Evolutionary conservation across 1,140 invertebrate genomes (phyloP), one percentile per base, ranked within the genome.

Genomic region (Drosophila quadrilineata): DNA sequence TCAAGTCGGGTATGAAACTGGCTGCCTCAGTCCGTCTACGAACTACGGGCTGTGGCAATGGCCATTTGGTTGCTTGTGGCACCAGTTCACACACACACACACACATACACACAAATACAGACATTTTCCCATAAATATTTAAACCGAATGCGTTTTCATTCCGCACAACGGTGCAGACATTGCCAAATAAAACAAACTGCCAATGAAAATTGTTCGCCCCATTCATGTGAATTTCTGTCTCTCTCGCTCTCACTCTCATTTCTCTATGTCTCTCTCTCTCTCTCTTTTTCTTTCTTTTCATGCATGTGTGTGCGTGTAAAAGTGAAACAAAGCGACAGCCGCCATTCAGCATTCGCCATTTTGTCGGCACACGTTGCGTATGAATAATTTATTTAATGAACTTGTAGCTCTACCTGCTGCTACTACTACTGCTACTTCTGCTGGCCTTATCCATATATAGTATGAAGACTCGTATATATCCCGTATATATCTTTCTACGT

Each of bases 351-450:
- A 85, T 84, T 73, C 69, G 76, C 76, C 74, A 85, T 84, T 77
- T 77, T 74, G 56, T 63, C 58, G 79, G 74, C 79, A 85, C 74
- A 85, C 79, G 79, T 86, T 79, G 80, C 73, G 71, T 87, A 88
- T 88, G 77, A 88, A 88, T 88, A 84, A 88, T 88, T 88, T 86
- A 88, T 88, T 88, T 88, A 86, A 88, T 88, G 86, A 82, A 88
- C 85, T 88, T 86, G 79, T 71, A 80, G 54, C 67, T 36, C n/a
- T n/a, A n/a, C n/a, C n/a, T 31, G 28, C 54, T 29, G 36, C 43
- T 28, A 36, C 67, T 66, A 14, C 41, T 17, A 12, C 10, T 24
- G 21, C 21, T 31, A 26, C 19, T 56, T 57, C 49, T 31, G 35
- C 56, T 31, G 43, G 16, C 28, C 29, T 22, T 48, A 12, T 16